These are phyloP conservation scores for Aurelia sp. DNA, from an alignment of 30 jellyfish, hydroid and myxozoan species.

Conservation along the genomic window DNA sequence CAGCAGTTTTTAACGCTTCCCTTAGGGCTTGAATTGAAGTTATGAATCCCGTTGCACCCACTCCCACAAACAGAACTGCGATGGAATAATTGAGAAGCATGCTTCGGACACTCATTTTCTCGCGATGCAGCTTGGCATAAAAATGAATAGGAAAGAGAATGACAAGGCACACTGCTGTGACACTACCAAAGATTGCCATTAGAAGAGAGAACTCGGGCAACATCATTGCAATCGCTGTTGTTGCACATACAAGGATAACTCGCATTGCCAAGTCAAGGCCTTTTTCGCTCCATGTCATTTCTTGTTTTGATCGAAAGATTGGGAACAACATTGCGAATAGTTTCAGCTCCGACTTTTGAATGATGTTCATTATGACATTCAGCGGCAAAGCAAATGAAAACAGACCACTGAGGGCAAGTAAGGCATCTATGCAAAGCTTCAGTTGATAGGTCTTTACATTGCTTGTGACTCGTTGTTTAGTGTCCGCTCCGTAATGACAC, in stretches of 20 bases:
- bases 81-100: conserved; percentile 23
- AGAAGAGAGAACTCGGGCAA: conserved; percentile 85
- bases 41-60: conserved; percentile 53
- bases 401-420: conserved; percentile 78
- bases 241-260: conserved; percentile 55
- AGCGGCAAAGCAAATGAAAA: conserved; percentile 87
- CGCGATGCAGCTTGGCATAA: conserved; percentile 30
- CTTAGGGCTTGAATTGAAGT: no score
- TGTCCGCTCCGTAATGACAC: conserved; percentile 67
- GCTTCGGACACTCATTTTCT: not conserved
- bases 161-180: conserved; percentile 76
- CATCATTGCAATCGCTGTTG: conserved; percentile 65
- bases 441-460: conserved; percentile 36
- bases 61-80: conserved; percentile 2
- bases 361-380: conserved; percentile 71
- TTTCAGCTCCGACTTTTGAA: conserved; percentile 63
- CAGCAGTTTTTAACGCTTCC: no score
- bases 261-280: conserved; percentile 72
- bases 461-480: conserved; percentile 81
- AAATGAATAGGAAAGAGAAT: conserved; percentile 70
- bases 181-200: conserved; percentile 92
- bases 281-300: conserved; percentile 81
- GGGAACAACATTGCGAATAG: conserved; percentile 68
- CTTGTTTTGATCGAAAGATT: conserved; percentile 14
- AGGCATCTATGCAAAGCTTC: conserved; percentile 53